A percentile compares a stretch with the other conserved stretches of the same genome.
These are phyloP conservation scores for Linyphia triangularis DNA, from an alignment of 2,888 invertebrate species.

Conservation along the genomic window DNA sequence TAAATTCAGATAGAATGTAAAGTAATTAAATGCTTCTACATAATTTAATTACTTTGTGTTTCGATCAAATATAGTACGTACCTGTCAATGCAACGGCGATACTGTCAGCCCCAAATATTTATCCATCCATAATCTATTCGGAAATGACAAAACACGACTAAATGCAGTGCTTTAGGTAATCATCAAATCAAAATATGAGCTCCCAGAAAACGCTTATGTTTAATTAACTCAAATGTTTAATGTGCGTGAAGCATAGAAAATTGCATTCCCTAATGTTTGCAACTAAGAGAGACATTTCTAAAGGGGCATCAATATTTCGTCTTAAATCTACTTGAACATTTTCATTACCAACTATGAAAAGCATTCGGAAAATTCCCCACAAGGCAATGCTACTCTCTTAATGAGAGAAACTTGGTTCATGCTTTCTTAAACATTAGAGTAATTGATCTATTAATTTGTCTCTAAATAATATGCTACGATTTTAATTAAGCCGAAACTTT, in stretches of 20 bases:
- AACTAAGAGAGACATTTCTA: not conserved
- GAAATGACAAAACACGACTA: not conserved
- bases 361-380: not conserved
- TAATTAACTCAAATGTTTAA: conserved; percentile 34
- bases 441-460: conserved; percentile 59
- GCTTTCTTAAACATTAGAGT: conserved; percentile 43
- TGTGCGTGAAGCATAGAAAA: not conserved
- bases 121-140: not conserved
- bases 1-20: too few species aligned
- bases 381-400: not conserved
- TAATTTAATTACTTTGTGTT: not conserved
- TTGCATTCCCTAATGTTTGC: not conserved
- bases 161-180: not conserved
- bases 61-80: not conserved
- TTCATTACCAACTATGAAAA: conserved; percentile 6
- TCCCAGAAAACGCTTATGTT: not conserved
- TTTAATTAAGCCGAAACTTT: conserved; percentile 27
- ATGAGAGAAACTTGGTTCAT: not conserved
- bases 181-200: not conserved
- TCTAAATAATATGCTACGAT: not conserved
- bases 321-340: not conserved
- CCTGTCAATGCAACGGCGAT: not conserved
- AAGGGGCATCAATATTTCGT: conserved; percentile 6
- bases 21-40: not conserved
- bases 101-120: not conserved